Base-by-base conservation (phyloP, 2,888 invertebrate species). In the Clusia tigrina region DNA sequence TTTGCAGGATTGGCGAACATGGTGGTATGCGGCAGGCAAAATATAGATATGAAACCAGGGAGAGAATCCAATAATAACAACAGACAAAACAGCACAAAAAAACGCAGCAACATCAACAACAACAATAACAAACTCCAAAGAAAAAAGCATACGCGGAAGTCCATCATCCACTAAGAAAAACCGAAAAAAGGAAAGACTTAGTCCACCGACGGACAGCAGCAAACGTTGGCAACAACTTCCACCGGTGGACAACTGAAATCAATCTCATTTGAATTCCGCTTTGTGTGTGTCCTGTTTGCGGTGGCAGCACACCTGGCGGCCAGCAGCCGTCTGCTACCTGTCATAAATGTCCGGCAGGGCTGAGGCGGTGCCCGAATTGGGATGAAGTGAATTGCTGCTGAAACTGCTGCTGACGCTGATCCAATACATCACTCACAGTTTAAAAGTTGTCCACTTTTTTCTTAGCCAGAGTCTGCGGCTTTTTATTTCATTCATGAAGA, bases 1-100 rank as follows among this genome's bases (percentile, higher is more conserved):
- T 62, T 62, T 62, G 53, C 62, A 46, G 57, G 32, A 53, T 62
- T 52, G 54, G 54, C 46, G 54, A 55, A 46, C n/a, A n/a, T n/a
- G n/a, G n/a, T n/a, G n/a, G n/a, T n/a, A n/a, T 37, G 51, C 42
- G 26, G 48, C 54, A 60, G 12, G 51, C 23, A 26, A 54, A 54
- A 23, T 60, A 24, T 24, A 37, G 48, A 17, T n/a, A n/a, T n/a
- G n/a, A n/a, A n/a, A n/a, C n/a, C 17, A 23, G 20, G 23, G 17
- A 42, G 25, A 24, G 24, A 25, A 38, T 18, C 12, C 32, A 32
- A 42, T n/a, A 42, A 42, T n/a, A 17, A 17, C 9, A 42, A 42
- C 42, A n/a, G n/a, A n/a, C n/a, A n/a, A n/a, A n/a, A n/a, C 42
- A n/a, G 32, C 32, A 32, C 15, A 17, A n/a, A 42, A 48, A 48